These are phyloP conservation scores for Myotis myotis DNA, from an alignment of 2,797 vertebrate species.

Conservation along the genomic window DNA sequence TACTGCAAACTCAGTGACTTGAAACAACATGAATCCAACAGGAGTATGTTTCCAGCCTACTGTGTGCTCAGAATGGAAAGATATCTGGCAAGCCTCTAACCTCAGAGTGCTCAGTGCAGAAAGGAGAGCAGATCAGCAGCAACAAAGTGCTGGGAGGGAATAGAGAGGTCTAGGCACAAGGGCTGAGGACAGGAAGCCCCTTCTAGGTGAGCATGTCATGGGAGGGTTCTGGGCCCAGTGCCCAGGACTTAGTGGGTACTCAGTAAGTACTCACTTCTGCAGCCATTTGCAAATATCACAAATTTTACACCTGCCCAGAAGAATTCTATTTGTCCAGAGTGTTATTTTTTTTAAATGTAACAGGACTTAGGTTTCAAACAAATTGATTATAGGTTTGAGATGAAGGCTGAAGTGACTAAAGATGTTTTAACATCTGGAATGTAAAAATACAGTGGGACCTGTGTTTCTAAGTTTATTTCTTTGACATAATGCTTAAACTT, in stretches of 20 bases:
- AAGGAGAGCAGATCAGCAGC: neutral
- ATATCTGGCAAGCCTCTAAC: neutral
- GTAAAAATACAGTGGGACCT: neutral
- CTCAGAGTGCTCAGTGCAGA: neutral
- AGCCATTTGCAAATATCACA: neutral
- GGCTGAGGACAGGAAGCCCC: neutral
- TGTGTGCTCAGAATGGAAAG: neutral
- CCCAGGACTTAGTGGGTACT: neutral
- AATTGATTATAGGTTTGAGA: conserved; percentile 12
- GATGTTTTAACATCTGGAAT: conserved; percentile 56
- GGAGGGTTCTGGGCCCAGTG: neutral
- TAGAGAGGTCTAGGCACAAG: neutral
- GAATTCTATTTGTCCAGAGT: neutral
- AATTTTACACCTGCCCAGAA: neutral
- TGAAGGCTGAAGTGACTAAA: neutral
- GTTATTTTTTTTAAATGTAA: conserved; percentile 24
- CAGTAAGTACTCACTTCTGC: neutral
- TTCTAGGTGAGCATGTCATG: neutral
- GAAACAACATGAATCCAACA: neutral
- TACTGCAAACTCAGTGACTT: neutral
- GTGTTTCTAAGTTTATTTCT: conserved; percentile 33
- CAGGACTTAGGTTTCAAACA: conserved; percentile 22
- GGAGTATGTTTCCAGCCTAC: neutral
- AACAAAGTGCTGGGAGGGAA: neutral
- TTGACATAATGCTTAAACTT: conserved; percentile 23